Percentiles rank a stretch among this genome's conserved stretches.
Evolutionary conservation across 2,113 vertebrate species (phyloP).

Genomic region (Forbesichthys agassizii): DNA sequence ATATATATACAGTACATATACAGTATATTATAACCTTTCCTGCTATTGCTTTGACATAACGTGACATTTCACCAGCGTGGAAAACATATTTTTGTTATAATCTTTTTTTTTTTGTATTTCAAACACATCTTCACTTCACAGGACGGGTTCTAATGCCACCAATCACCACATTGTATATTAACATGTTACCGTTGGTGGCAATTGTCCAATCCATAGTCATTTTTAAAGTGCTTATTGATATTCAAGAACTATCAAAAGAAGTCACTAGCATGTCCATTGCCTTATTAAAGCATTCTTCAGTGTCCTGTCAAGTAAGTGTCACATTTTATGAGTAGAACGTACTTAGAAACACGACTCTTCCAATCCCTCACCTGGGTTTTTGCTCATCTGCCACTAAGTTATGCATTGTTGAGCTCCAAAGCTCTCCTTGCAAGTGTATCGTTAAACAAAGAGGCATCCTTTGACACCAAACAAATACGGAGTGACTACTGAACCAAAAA

Average conservation of each 20-base stretch:
- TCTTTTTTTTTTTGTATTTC: too few species aligned
- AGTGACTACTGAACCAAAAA: conserved; percentile 35
- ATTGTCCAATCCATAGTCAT: neutral
- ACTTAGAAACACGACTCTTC: conserved; percentile 50
- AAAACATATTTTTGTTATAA: too few species aligned
- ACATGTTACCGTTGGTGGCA: neutral
- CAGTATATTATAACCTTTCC: too few species aligned
- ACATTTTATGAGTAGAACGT: conserved; percentile 17
- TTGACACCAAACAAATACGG: conserved; percentile 52
- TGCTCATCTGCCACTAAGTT: conserved; percentile 58
- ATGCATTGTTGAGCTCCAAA: conserved; percentile 52
- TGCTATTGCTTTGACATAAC: too few species aligned
- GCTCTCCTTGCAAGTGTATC: conserved; percentile 60
- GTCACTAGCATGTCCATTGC: conserved; percentile 15
- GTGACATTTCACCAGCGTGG: too few species aligned
- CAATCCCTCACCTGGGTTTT: conserved; percentile 35
- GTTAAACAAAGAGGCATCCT: conserved; percentile 40
- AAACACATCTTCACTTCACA: too few species aligned
- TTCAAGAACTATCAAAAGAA: neutral
- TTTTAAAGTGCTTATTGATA: conserved; percentile 9
- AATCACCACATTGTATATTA: neutral
- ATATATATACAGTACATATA: too few species aligned
- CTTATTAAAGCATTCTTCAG: conserved; percentile 10
- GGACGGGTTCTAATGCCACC: too few species aligned
- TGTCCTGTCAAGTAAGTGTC: conserved; percentile 26